phyloP scores from a whole-genome alignment of 2,888 invertebrate genomes.

The Phyllotreta cruciferae region DNA sequence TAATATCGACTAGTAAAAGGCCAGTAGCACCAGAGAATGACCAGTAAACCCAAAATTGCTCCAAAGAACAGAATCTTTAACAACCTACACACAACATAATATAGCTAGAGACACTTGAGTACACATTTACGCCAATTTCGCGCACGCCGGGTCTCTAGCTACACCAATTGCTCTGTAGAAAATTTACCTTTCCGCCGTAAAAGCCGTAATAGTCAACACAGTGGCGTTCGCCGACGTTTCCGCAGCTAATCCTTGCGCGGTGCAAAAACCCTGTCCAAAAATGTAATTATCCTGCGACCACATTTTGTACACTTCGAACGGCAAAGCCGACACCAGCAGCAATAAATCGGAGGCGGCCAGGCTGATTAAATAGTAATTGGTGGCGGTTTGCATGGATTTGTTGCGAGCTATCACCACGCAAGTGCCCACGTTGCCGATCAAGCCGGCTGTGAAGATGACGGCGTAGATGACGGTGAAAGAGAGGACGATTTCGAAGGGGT shows the following conservation, averaged over 20 bases:
- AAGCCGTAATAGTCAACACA: slow-evolving; percentile 80
- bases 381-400: slow-evolving; percentile 84
- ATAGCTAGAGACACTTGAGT: too few species aligned
- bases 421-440: slow-evolving; percentile 83
- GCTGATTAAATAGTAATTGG: slow-evolving; percentile 84
- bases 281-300: slow-evolving; percentile 81
- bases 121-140: neutral
- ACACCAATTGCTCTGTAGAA: slow-evolving; percentile 43
- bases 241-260: slow-evolving; percentile 77
- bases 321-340: slow-evolving; percentile 80
- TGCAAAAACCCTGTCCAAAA: slow-evolving; percentile 81
- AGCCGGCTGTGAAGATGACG: slow-evolving; percentile 78
- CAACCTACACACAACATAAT: too few species aligned
- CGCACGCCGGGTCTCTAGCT: neutral
- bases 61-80: too few species aligned
- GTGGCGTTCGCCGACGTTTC: slow-evolving; percentile 84
- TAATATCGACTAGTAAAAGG: too few species aligned
- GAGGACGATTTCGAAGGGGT: slow-evolving; percentile 69
- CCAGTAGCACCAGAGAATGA: too few species aligned
- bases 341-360: slow-evolving; percentile 84
- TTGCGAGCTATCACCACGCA: slow-evolving; percentile 88
- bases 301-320: slow-evolving; percentile 80
- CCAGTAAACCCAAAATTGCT: too few species aligned
- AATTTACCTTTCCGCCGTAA: slow-evolving; percentile 72
- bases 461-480: slow-evolving; percentile 78